Percentiles rank a stretch among this genome's conserved stretches.
phyloP scores from a whole-genome alignment of 2,797 vertebrate species.

The Chromis chromis region DNA sequence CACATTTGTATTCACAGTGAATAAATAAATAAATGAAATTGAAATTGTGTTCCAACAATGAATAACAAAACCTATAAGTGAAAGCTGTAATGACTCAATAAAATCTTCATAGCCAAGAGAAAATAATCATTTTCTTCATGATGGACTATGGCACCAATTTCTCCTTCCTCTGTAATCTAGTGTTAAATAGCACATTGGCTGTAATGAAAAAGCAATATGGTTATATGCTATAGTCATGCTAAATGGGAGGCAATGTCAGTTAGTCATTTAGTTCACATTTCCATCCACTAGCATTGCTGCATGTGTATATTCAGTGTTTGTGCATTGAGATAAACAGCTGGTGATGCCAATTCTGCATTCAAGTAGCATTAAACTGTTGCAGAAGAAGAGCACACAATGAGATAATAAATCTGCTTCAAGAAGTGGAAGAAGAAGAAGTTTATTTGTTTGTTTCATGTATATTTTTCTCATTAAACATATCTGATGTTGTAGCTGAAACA shows the following conservation, averaged over 20 bases:
- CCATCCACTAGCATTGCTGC: neutral
- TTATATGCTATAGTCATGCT: too few species aligned
- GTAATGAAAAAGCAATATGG: neutral
- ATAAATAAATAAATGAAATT: constrained; percentile 7
- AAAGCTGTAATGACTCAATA: neutral
- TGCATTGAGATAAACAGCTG: neutral
- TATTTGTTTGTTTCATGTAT: too few species aligned
- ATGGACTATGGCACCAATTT: neutral
- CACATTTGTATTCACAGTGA: neutral
- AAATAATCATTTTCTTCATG: constrained; percentile 1
- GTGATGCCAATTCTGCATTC: neutral
- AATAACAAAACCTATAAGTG: neutral
- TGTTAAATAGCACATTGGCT: neutral
- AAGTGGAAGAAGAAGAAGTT: too few species aligned
- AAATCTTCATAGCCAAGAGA: neutral
- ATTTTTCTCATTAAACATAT: neutral
- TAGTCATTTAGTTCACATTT: neutral
- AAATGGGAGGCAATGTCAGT: neutral
- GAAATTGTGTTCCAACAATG: too few species aligned
- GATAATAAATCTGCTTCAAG: neutral
- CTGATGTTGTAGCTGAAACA: too few species aligned
- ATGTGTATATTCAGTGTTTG: neutral
- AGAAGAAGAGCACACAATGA: constrained; percentile 6
- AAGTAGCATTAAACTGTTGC: constrained; percentile 7
- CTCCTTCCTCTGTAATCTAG: neutral